These are phyloP conservation scores for Tapirus terrestris DNA, from an alignment of 2,113 vertebrate species.

Conservation along the genomic window DNA sequence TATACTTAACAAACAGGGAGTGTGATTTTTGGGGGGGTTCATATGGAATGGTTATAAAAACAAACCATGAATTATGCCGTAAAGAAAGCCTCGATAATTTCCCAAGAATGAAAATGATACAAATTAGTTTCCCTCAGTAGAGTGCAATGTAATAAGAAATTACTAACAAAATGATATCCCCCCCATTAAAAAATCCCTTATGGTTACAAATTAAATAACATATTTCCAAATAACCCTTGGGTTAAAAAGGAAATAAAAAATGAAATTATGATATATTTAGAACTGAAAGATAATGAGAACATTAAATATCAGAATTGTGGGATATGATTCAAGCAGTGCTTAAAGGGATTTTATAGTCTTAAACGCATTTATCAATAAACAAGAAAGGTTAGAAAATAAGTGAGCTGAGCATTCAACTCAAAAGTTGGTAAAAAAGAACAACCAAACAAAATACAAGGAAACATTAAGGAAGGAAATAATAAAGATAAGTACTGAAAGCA, in stretches of 20 bases:
- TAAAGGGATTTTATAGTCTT: not conserved
- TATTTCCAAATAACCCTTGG: not conserved
- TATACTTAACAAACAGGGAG: not conserved
- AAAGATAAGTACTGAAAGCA: not conserved
- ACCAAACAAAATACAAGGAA: not conserved
- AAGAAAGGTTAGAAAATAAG: not conserved
- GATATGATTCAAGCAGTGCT: not conserved
- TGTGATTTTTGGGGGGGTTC: not conserved
- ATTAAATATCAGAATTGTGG: constrained; percentile 14
- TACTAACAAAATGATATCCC: not conserved
- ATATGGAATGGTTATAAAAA: not conserved
- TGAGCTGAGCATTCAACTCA: not conserved
- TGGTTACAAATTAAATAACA: not conserved
- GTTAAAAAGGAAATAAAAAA: constrained; percentile 14
- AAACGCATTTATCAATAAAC: not conserved
- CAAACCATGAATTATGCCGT: not conserved
- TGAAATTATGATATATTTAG: constrained; percentile 16
- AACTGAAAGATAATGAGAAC: constrained; percentile 21
- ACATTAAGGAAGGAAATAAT: not conserved
- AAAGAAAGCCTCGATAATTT: not conserved
- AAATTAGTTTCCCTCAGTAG: not conserved
- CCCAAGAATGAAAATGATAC: not conserved
- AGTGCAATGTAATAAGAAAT: not conserved
- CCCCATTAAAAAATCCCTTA: not conserved
- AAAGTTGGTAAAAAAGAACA: not conserved